Evolutionary conservation across 2,888 invertebrate species (phyloP).

Genomic region (Dynastes grantii): DNA sequence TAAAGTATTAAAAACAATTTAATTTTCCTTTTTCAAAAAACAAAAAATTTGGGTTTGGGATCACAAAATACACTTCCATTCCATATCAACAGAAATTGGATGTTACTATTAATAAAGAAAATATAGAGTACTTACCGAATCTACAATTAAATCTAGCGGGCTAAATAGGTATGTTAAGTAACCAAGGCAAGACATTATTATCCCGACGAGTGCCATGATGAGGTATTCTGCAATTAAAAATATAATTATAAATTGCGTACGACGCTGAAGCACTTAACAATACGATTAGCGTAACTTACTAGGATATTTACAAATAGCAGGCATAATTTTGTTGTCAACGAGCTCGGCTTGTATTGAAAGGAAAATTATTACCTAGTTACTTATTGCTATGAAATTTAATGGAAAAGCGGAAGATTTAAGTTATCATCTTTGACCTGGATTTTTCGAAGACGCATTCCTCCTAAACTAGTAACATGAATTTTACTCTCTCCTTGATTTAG

Average conservation of each 20-base stretch:
- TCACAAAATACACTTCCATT: background rate
- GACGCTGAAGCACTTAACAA: background rate
- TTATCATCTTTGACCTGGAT: conserved; percentile 18
- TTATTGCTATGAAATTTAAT: background rate
- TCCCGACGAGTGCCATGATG: conserved; percentile 64
- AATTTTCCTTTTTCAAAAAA: too few relatives aligned
- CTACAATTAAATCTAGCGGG: conserved; percentile 64
- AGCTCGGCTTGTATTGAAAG: background rate
- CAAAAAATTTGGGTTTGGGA: too few relatives aligned
- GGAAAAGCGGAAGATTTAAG: background rate
- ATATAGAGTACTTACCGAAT: conserved; percentile 60
- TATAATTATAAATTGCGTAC: background rate
- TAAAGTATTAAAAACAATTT: too few relatives aligned
- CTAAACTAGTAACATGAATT: conserved; percentile 1
- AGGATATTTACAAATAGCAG: background rate
- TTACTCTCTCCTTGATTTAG: conserved; percentile 3
- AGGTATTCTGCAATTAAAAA: conserved; percentile 64
- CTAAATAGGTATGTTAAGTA: conserved; percentile 65
- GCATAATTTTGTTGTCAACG: conserved; percentile 11
- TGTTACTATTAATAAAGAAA: background rate
- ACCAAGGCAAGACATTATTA: conserved; percentile 64
- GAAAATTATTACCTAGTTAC: conserved; percentile 1
- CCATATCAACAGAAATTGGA: background rate
- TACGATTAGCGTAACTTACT: conserved; percentile 4
- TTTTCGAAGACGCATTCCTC: conserved; percentile 21